phyloP scores from a whole-genome alignment of 1,140 invertebrate species.

The Rhyacophila brunnea region DNA sequence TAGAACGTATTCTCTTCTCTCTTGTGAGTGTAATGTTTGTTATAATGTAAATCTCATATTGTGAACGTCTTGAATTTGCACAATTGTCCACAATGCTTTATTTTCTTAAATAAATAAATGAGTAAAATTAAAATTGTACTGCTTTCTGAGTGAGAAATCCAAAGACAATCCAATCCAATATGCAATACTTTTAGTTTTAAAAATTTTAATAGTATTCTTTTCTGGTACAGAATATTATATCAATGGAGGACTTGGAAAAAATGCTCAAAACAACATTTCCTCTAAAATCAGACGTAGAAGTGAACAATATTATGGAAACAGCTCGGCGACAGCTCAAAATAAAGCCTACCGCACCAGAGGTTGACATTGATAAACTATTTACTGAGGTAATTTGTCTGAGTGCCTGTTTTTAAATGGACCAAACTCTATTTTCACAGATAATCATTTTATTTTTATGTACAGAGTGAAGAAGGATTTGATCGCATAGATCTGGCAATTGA shows the following conservation, averaged over 20 bases:
- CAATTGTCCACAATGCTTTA: too few relatives aligned
- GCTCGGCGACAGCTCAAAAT: slow-evolving; percentile 50
- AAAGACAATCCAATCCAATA: too few relatives aligned
- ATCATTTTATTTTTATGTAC: slow-evolving; percentile 6
- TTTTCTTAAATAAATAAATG: too few relatives aligned
- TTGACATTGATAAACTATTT: slow-evolving; percentile 51
- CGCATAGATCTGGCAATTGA: slow-evolving; percentile 46
- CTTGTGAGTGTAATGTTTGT: too few relatives aligned
- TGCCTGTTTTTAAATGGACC: too few relatives aligned
- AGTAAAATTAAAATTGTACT: too few relatives aligned
- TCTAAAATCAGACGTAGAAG: slow-evolving; percentile 51
- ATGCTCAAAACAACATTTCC: slow-evolving; percentile 43
- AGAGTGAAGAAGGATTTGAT: slow-evolving; percentile 53
- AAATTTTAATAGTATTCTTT: too few relatives aligned
- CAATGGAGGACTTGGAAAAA: slow-evolving; percentile 49
- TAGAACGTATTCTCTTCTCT: too few relatives aligned
- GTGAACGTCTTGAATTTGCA: too few relatives aligned
- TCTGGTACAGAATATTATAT: slow-evolving; percentile 40
- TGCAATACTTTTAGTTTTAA: too few relatives aligned
- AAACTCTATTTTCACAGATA: slow-evolving; percentile 1
- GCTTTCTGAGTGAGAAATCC: too few relatives aligned
- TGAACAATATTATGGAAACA: slow-evolving; percentile 48
- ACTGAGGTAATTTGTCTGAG: slow-evolving; percentile 39
- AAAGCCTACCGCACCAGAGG: slow-evolving; percentile 43
- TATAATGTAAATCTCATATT: too few relatives aligned